Base-by-base conservation (phyloP, 1,140 invertebrate species). In the Carcinoscorpius rotundicauda region DNA sequence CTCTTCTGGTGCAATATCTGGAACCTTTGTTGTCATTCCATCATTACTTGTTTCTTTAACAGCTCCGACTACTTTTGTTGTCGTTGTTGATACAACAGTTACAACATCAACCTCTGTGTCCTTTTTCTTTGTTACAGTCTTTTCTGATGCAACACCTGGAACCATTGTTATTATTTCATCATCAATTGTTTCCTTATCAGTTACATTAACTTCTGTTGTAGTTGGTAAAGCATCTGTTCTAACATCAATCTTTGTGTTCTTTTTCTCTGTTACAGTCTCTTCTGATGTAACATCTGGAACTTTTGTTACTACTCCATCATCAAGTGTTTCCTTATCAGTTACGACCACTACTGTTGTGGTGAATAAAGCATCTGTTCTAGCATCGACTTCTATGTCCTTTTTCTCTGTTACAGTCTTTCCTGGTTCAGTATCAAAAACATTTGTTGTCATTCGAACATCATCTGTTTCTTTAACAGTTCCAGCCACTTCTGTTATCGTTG, bases 1-100 rank as follows among this genome's bases (percentile, higher is more conserved):
- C 59, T 68, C 64, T 49, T 71, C 71, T 57, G 73, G 62, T 29
- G 68, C 53, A 55, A 3, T 55, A 8, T 55, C n/a, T 2, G 6
- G 2, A 55, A n/a, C n/a, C 1, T 6, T 55, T 6, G 53, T 55
- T 55, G 6, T 6, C 6, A 55, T 2, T 55, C n/a, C 53, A 55
- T 3, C 53, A 8, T n/a, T 3, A 8, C 53, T 3, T n/a, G 53
- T 58, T 58, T 10, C 48, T 58, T 9, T 51, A 8, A 60, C 50
- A 5, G 50, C 60, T 63, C 59, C 62, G 3, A 3, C 5, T 1
- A 52, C 52, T 63, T n/a, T 4, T 56, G 62, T 62, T 6, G 10
- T n/a, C 9, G 51, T 9, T 5, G 6, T 3, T 9, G 58, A 9
- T 3, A 1, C 48, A 11, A 3, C 48, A 1, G 58, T 59, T 59